Percentiles rank a stretch among this genome's conserved stretches.
These are phyloP conservation scores for Goniozus legneri DNA, from an alignment of 1,140 invertebrate genomes.

Conservation along the genomic window DNA sequence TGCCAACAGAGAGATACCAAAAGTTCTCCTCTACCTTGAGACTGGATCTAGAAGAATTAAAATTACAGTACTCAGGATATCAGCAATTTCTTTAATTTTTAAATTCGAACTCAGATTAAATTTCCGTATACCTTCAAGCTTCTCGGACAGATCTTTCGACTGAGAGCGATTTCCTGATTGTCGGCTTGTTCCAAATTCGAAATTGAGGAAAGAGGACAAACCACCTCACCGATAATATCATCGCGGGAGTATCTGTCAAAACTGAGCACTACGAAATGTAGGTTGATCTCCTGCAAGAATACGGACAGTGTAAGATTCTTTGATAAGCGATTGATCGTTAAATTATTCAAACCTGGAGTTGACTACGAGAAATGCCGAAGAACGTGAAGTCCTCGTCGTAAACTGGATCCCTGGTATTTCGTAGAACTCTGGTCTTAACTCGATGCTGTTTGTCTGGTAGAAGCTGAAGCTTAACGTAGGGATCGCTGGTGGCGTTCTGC, in stretches of 20 bases:
- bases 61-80: slow-evolving; percentile 5
- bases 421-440: slow-evolving; percentile 89
- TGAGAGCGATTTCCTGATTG: slow-evolving; percentile 72
- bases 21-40: slow-evolving; percentile 85
- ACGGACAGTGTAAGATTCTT: background rate
- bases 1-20: slow-evolving; percentile 93
- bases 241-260: slow-evolving; percentile 97
- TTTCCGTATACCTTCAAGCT: slow-evolving; percentile 81
- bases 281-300: slow-evolving; percentile 67
- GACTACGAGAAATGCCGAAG: slow-evolving; percentile 83
- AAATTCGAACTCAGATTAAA: too few relatives aligned
- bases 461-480: slow-evolving; percentile 91
- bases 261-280: slow-evolving; percentile 93
- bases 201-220: slow-evolving; percentile 76
- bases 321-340: background rate
- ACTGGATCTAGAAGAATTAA: slow-evolving; percentile 66
- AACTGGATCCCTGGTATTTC: slow-evolving; percentile 87
- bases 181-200: slow-evolving; percentile 73
- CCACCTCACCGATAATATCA: slow-evolving; percentile 96
- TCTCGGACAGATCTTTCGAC: slow-evolving; percentile 80
- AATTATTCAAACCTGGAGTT: slow-evolving; percentile 60
- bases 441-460: slow-evolving; percentile 93
- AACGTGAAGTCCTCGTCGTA: slow-evolving; percentile 98
- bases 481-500: slow-evolving; percentile 73
- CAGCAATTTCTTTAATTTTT: background rate